Evolutionary conservation across 1,140 invertebrate genomes (phyloP), one percentile per base, ranked within the genome.

Genomic region (Zaprionus tsacasi): DNA sequence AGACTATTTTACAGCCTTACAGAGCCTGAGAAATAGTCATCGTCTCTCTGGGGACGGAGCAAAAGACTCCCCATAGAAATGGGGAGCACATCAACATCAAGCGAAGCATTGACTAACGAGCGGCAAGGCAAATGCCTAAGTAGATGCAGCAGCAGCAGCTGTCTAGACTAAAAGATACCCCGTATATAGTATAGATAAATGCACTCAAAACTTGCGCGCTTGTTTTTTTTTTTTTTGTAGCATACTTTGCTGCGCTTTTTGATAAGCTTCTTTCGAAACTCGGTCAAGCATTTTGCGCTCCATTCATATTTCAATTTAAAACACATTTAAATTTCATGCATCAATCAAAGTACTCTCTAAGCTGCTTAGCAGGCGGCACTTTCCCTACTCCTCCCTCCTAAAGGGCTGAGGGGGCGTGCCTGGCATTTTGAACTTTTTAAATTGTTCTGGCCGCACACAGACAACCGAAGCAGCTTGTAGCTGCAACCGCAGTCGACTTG

Each of bases 41-140:
- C 55, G 55, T 30, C 65, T 30, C 65, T 13, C 65, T 13, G 15
- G 65, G 65, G 65, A 68, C 10, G 11, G 17, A 12, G 17, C 45
- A 5, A 50, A 50, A 50, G 45, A 25, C 8, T 50, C 45, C 10
- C 45, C 40, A 15, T 8, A 8, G 40, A 7, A 7, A 45, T n/a
- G 13, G 43, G 40, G 56, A 8, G 36, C 13, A 27, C 64, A 70
- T 4, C 48, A 54, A 25, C 66, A 70, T 52, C 52, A 67, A 25
- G 55, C 25, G 21, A 59, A 50, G 71, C 65, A 45, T 48, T 61
- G 71, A 61, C 73, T 76, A 76, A 76, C 68, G 73, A 76, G 55
- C 61, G 35, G 4, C 65, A 68, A 63, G 58, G 60, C 12, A 61
- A 36, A 65, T 35, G 36, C 10, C 38, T 54, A 38, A 58, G 57